Base-by-base conservation (phyloP, 2,888 invertebrate species). In the Miltochrista miniata region DNA sequence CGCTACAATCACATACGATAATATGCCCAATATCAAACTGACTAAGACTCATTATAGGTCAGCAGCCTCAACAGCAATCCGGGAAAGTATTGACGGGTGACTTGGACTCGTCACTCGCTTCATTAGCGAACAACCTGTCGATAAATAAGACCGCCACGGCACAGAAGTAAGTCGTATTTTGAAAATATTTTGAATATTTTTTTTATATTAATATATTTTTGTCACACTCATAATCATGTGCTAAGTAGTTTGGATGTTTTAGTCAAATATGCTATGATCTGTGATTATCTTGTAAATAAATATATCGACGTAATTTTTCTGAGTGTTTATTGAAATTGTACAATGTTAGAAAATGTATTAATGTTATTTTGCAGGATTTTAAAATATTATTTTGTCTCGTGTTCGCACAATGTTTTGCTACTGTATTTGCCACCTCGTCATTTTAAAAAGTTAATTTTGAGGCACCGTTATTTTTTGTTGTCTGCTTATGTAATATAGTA, bases 31-130 rank as follows among this genome's bases (percentile, higher is more conserved):
- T 56, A 11, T 9, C 36, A 12, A 33, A 59, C 49, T 59, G 51
- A 66, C 51, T 46, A 55, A 58, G 55, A 11, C 49, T 31, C 44
- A 49, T 71, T 65, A 51, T 83, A 90, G 89, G 88, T 64, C 89
- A 87, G 69, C 83, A 74, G 51, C 82, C 71, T 7, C 87, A 78
- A 35, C 85, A 80, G 51, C 88, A 87, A 51, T 81, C 93, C 51
- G 94, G 94, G 59, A 96, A 96, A 80, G 95, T 98, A 63, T 93
- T 98, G 59, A 97, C 97, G 24, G 97, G 98, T 49, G 98, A 98
- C 87, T 92, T 99, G 83, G 98, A 99, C 83, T 96, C 97, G 69
- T 98, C 98, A 70, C 94, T 98, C 56, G 98, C 98, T 59, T 96
- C 96, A 64, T 92, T 99, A 71, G 98, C 98, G 58, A 97, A 98